Conservation (phyloP, 2,888 invertebrate species). For the Scelioninae gen. 1 region DNA sequence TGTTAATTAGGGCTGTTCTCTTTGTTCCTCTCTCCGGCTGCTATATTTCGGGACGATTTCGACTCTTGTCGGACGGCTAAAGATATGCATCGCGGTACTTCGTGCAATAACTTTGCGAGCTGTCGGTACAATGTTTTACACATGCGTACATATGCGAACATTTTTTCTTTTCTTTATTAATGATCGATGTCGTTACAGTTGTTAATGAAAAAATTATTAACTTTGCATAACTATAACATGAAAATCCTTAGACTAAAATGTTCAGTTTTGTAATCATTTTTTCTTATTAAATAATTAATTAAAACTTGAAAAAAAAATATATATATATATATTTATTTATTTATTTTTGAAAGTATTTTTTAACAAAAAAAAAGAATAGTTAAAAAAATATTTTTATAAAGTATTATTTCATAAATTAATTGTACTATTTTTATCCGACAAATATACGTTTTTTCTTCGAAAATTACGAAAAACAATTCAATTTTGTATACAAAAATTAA, state of each 20-base stretch:
- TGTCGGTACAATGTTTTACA: background rate
- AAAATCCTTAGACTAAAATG: background rate
- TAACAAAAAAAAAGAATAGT: too few species aligned
- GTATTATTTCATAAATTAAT: too few species aligned
- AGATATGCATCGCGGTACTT: slow-evolving; percentile 28
- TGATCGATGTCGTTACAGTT: slow-evolving; percentile 16
- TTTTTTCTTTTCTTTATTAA: background rate
- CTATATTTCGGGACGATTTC: slow-evolving; percentile 46
- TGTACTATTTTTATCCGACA: too few species aligned
- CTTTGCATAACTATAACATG: background rate
- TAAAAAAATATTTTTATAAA: too few species aligned
- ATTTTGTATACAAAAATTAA: background rate
- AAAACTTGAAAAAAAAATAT: background rate
- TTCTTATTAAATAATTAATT: background rate
- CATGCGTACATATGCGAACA: background rate
- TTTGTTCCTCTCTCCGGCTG: slow-evolving; percentile 35
- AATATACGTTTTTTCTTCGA: too few species aligned
- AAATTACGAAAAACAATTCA: background rate
- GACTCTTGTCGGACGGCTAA: slow-evolving; percentile 35
- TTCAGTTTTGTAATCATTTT: background rate
- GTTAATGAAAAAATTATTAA: slow-evolving; percentile 1
- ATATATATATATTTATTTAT: too few species aligned
- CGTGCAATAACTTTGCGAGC: slow-evolving; percentile 13
- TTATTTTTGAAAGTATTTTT: too few species aligned
- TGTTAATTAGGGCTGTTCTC: slow-evolving; percentile 49